phyloP scores from a whole-genome alignment of 2,113 vertebrate genomes.

The Gymnocephalus cernua region DNA sequence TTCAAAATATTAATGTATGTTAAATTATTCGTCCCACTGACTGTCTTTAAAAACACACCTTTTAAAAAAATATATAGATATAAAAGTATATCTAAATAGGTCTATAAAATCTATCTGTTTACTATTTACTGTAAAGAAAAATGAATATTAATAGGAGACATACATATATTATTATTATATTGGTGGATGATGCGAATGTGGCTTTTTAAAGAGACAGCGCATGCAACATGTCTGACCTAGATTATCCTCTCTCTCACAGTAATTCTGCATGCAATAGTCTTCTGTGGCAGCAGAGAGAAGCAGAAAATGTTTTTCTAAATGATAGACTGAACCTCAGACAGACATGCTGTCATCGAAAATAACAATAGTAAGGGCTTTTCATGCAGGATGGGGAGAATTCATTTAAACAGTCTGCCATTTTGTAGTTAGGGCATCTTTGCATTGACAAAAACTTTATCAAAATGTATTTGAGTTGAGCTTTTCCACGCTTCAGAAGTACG shows the following conservation, averaged over 20 bases:
- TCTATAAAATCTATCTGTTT: neutral
- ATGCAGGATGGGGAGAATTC: neutral
- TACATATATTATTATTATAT: too few relatives aligned
- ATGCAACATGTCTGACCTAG: slow-evolving; percentile 67
- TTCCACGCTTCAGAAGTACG: slow-evolving; percentile 20
- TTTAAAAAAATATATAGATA: neutral
- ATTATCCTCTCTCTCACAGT: slow-evolving; percentile 59
- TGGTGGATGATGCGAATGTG: slow-evolving; percentile 15
- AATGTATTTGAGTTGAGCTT: too few relatives aligned
- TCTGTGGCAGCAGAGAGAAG: slow-evolving; percentile 37
- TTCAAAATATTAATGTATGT: neutral
- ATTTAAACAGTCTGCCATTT: neutral
- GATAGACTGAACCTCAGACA: neutral
- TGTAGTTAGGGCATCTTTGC: neutral
- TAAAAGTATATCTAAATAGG: neutral
- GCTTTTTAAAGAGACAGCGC: slow-evolving; percentile 45
- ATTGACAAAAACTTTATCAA: too few relatives aligned
- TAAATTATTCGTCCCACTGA: neutral
- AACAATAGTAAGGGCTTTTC: neutral
- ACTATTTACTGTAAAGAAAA: neutral
- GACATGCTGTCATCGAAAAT: neutral
- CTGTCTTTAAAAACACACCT: neutral
- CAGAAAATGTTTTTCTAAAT: slow-evolving; percentile 17
- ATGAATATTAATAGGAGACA: too few relatives aligned
- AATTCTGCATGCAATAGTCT: slow-evolving; percentile 52